These are phyloP conservation scores for Drosophila malerkotliana DNA, from an alignment of 1,140 invertebrate species.

Conservation along the genomic window DNA sequence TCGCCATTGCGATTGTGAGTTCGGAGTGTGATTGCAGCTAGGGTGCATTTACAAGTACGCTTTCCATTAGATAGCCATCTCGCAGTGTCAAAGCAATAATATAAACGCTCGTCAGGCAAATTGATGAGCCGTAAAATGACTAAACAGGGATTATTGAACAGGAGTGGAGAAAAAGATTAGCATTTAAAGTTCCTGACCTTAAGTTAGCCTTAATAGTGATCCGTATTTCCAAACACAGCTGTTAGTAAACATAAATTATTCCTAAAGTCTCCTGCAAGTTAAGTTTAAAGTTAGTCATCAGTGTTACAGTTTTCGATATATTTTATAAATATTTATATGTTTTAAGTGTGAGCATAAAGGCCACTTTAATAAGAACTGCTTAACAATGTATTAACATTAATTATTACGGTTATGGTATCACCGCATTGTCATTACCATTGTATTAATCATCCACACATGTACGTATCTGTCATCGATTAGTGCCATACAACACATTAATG, in stretches of 20 bases:
- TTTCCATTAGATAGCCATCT: conserved; percentile 10
- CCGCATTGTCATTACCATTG: conserved; percentile 41
- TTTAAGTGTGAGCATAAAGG: conserved; percentile 19
- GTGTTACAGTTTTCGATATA: conserved; percentile 65
- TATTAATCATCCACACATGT: conserved; percentile 33
- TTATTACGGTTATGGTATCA: conserved; percentile 35
- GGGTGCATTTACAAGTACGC: conserved; percentile 10
- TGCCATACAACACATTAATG: conserved; percentile 53
- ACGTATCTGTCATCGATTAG: conserved; percentile 51
- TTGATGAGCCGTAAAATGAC: neutral
- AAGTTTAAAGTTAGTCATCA: conserved; percentile 52
- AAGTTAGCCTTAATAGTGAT: conserved; percentile 6
- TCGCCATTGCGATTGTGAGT: conserved; percentile 18
- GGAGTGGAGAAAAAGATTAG: conserved; percentile 1
- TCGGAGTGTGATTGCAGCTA: neutral
- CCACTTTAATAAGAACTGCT: conserved; percentile 36
- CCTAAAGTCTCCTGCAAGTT: conserved; percentile 53
- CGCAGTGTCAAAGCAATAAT: conserved; percentile 1
- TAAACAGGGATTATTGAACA: conserved; percentile 16
- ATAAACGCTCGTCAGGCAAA: neutral
- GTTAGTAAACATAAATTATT: conserved; percentile 33
- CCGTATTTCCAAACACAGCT: conserved; percentile 21
- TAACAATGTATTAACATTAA: conserved; percentile 56
- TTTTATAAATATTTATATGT: conserved; percentile 73
- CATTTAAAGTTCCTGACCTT: conserved; percentile 32